Evolutionary conservation across 53 echinoderm and acorn worm genomes (phyloP).

Genomic region (Astropecten irregularis): DNA sequence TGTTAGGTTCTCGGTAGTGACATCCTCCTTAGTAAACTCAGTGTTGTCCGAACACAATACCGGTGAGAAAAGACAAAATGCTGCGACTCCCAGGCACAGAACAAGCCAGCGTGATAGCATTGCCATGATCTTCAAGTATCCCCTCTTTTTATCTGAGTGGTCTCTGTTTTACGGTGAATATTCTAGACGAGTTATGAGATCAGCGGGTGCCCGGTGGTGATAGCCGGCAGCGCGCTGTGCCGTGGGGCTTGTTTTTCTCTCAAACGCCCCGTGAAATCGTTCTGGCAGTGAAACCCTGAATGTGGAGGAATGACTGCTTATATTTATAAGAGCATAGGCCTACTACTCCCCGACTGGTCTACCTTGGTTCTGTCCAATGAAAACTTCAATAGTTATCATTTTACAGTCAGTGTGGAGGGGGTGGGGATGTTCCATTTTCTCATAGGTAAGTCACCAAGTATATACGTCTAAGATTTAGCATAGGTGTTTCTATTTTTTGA

Average conservation of each 20-base stretch:
- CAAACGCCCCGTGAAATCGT: constrained; percentile 9
- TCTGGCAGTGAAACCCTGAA: background rate
- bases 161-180: background rate
- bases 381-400: background rate
- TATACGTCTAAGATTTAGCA: too few relatives aligned
- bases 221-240: constrained; percentile 14
- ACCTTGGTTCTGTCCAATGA: background rate
- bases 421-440: constrained; percentile 26
- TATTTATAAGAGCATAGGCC: background rate
- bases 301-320: background rate
- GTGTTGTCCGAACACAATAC: background rate
- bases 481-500: too few relatives aligned
- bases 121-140: constrained; percentile 18
- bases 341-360: background rate
- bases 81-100: constrained; percentile 19
- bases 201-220: constrained; percentile 23
- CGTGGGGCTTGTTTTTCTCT: constrained; percentile 4
- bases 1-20: background rate
- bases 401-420: constrained; percentile 4
- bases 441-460: background rate
- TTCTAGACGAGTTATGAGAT: constrained; percentile 14
- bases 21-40: constrained; percentile 5
- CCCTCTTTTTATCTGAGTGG: background rate
- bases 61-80: background rate
- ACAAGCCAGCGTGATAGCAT: background rate